phyloP scores from a whole-genome alignment of 2,113 vertebrate genomes.

The Eulemur rufifrons region DNA sequence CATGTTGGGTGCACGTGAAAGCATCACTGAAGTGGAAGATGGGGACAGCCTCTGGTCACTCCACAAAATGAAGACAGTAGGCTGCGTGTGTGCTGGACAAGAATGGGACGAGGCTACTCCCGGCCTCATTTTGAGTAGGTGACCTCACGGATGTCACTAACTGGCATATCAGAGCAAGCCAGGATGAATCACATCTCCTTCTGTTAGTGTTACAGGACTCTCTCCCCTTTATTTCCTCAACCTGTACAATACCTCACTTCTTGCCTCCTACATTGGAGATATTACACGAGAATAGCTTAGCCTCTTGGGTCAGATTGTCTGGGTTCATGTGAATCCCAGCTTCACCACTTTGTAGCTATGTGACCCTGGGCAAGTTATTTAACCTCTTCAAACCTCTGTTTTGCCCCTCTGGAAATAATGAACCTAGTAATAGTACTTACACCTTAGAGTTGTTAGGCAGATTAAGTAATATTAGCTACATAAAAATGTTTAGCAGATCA shows the following conservation, averaged over 20 bases:
- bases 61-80: rapidly evolving
- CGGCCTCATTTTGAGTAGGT: background rate
- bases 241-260: background rate
- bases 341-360: background rate
- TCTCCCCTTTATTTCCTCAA: background rate
- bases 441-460: background rate
- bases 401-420: background rate
- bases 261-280: background rate
- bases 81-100: rapidly evolving
- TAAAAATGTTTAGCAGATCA: background rate
- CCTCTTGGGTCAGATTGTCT: background rate
- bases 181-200: background rate
- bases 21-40: background rate
- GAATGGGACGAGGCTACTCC: background rate
- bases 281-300: background rate
- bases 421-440: background rate
- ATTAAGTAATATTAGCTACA: background rate
- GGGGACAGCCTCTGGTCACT: background rate
- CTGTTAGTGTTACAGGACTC: background rate
- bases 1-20: rapidly evolving
- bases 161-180: background rate
- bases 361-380: background rate
- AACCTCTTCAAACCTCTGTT: background rate
- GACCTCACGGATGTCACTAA: background rate
- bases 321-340: background rate